Base-by-base conservation (phyloP, 1,140 invertebrate genomes). In the Fragariocoptes setiger region DNA sequence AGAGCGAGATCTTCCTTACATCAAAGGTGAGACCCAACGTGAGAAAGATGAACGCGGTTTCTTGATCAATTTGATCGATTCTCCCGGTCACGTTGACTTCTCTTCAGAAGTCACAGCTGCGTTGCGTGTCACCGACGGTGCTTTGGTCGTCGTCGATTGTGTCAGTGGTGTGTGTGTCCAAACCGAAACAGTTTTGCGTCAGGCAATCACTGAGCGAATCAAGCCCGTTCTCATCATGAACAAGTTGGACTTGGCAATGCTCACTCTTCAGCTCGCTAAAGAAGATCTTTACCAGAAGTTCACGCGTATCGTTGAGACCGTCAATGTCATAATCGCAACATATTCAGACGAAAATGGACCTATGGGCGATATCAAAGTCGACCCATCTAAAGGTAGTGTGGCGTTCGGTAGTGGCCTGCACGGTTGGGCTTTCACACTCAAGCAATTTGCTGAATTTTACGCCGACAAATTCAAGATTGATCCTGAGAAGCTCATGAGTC, bases 261-360 rank as follows among this genome's bases (percentile, higher is more conserved):
- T 66, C 12, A 65, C 66, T 19, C 51, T 68, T n/a, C 62, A 68
- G 48, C 50, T 65, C 40, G 63, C 59, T 20, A 69, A 76, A 49
- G 92, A 99, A 65, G 83, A 92, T 59, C 64, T 99, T 16, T 99
- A 88, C 62, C 90, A 97, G 64, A 94, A 85, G 54, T 99, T 99
- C 72, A 83, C 92, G 62, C 76, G 88, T 67, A 95, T 94, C 61
- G 85, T 97, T 51, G 92, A 99, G 65, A 95, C 92, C 56, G 83
- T 97, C 21, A 99, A 99, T 65, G 90, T 99, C 45, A 99, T 99
- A 56, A 95, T 99, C 60, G 83, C 86, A 47, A 99, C 90, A n/a
- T 99, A 97, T 61, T 75, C 73, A 49, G 83, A 92, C 49, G 86
- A 94, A 51, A 67, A 72, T 53, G 88, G 88, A 47, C 90, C 92